Percentiles rank a stretch among this genome's conserved stretches.
These are phyloP conservation scores for Alectura lathami DNA, from an alignment of 2,113 vertebrate species.

Conservation along the genomic window DNA sequence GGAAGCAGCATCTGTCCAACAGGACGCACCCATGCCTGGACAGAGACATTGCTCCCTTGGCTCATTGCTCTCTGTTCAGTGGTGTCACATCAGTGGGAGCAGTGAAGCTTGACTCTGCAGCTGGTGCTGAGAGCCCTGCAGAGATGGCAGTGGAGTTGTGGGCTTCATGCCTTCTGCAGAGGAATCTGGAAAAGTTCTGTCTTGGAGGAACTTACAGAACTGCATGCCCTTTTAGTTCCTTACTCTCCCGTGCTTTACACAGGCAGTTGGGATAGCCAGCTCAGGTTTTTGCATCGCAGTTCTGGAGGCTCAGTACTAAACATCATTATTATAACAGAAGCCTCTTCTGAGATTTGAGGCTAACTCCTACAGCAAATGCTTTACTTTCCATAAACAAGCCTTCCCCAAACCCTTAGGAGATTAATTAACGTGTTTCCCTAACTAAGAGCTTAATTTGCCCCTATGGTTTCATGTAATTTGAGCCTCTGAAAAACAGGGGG, in stretches of 20 bases:
- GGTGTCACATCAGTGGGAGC: not conserved
- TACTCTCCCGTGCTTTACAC: not conserved
- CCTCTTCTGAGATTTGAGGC: constrained; percentile 24
- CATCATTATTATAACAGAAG: not conserved
- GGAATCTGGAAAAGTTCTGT: not conserved
- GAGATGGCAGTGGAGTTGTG: not conserved
- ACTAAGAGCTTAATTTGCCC: constrained; percentile 26
- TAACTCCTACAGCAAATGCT: not conserved
- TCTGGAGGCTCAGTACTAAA: not conserved
- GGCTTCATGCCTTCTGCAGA: not conserved
- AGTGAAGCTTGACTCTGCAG: not conserved
- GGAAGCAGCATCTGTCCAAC: fast-evolving
- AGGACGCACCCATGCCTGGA: not conserved
- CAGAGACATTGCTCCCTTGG: not conserved
- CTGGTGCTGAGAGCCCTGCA: not conserved
- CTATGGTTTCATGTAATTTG: constrained; percentile 23
- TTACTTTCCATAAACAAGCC: constrained; percentile 48
- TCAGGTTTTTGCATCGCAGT: not conserved
- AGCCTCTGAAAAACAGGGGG: constrained; percentile 7
- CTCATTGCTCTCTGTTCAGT: fast-evolving
- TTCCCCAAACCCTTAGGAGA: constrained; percentile 29
- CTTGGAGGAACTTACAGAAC: not conserved
- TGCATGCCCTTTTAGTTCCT: not conserved
- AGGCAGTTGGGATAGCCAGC: not conserved
- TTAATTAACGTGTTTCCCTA: constrained; percentile 37